Conservation (phyloP, 1,140 invertebrate species). For the Tetramorium alpestre region DNA sequence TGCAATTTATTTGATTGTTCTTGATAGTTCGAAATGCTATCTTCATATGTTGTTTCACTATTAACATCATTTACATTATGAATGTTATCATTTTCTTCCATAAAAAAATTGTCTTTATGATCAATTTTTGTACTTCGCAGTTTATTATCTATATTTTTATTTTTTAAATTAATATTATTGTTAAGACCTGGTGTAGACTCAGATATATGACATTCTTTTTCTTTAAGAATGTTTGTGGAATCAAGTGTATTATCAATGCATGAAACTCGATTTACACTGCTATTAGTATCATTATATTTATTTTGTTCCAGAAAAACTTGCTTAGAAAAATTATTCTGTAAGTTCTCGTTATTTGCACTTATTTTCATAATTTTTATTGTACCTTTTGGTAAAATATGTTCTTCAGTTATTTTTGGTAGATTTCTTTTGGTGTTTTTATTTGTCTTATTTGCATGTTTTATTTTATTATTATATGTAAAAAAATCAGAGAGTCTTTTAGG, state of each 20-base stretch:
- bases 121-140: background rate
- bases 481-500: too few species aligned
- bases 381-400: conserved; percentile 1
- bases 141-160: background rate
- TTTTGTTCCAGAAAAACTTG: background rate
- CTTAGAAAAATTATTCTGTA: background rate
- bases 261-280: background rate
- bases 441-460: background rate
- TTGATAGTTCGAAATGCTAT: background rate
- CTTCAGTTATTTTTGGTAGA: background rate
- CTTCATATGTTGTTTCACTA: background rate
- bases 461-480: background rate
- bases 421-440: background rate
- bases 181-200: background rate
- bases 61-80: background rate
- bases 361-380: background rate
- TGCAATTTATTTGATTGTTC: background rate
- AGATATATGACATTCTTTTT: background rate
- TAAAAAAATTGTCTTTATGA: background rate
- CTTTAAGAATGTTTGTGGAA: background rate
- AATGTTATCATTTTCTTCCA: background rate
- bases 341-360: too few species aligned
- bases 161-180: background rate
- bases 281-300: background rate
- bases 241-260: background rate